Evolutionary conservation across 2,113 vertebrate species (phyloP).

Genomic region (Apeltes quadracus): DNA sequence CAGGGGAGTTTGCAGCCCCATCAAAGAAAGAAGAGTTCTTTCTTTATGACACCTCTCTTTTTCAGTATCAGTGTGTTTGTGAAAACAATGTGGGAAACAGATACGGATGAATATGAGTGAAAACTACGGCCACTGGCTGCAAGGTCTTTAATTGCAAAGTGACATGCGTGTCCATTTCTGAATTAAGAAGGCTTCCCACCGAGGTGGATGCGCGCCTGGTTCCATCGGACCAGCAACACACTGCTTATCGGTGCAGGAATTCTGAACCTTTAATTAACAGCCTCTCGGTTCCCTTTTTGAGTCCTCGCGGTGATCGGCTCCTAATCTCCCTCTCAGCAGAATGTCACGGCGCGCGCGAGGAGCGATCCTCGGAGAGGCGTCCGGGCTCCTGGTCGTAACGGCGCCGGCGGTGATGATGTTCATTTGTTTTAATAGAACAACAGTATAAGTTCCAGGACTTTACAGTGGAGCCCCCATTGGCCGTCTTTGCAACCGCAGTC

Average conservation of each 20-base stretch:
- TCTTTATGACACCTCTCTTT: slow-evolving; percentile 52
- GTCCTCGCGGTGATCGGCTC: slow-evolving; percentile 29
- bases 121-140: slow-evolving; percentile 12
- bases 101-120: slow-evolving; percentile 22
- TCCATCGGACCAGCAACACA: slow-evolving; percentile 20
- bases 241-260: slow-evolving; percentile 21
- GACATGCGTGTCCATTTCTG: too few species aligned
- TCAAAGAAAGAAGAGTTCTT: slow-evolving; percentile 22
- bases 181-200: too few species aligned
- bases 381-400: slow-evolving; percentile 41
- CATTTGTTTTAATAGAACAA: slow-evolving; percentile 56
- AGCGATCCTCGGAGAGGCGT: slow-evolving; percentile 19
- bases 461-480: slow-evolving; percentile 34
- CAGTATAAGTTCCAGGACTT: slow-evolving; percentile 41
- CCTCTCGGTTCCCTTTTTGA: slow-evolving; percentile 24
- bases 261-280: slow-evolving; percentile 7
- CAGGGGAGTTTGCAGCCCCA: slow-evolving; percentile 33
- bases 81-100: slow-evolving; percentile 24
- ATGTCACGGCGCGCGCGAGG: not conserved
- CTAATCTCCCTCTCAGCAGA: not conserved
- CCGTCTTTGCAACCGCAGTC: slow-evolving; percentile 45
- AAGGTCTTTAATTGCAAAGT: slow-evolving; percentile 12
- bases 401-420: slow-evolving; percentile 34
- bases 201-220: too few species aligned
- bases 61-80: slow-evolving; percentile 18